Evolutionary conservation across 2,888 invertebrate genomes (phyloP), one percentile per base, ranked within the genome.

Genomic region (Cheilosia variabilis): DNA sequence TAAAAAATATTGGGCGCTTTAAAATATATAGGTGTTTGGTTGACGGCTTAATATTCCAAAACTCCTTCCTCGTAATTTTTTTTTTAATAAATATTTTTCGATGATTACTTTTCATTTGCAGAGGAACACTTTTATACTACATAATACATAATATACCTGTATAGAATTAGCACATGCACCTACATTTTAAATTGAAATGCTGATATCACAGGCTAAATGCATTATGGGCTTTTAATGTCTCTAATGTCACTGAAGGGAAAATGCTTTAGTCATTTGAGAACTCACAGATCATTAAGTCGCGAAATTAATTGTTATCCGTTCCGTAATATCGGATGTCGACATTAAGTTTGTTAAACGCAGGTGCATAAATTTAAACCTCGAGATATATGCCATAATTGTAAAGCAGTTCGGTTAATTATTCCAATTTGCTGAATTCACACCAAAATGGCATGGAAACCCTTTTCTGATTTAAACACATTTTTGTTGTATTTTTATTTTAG

Each of bases 321-420:
- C 58, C 52, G 15, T 71, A 58, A 55, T 31, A 17, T 43, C 7
- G 43, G 24, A 24, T n/a, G 2, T 41, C 58, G 41, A 66, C 58
- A 50, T 52, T 31, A 41, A 22, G 27, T 63, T 57, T 58, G 31
- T 27, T 52, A 17, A 41, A 31, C 50, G 58, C 52, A 66, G 66
- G 53, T 62, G 37, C 22, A 6, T 66, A 31, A 7, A 27, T 66
- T 79, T 45, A 37, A 73, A 73, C 43, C 50, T 27, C 57, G 17
- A 17, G 24, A 69, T 52, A 53, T 34, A 65, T 66, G 60, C 43
- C 45, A 45, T 41, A 17, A 31, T 60, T 79, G 57, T 65, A 58
- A 73, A 55, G 57, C 72, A 65, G 58, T 79, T 58, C 53, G 58
- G 58, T 65, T 72, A 65, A 72, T 72, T 79, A 72, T 72, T 72